Evolutionary conservation across 2,888 invertebrate genomes (phyloP).

Genomic region (Hesperia comma): DNA sequence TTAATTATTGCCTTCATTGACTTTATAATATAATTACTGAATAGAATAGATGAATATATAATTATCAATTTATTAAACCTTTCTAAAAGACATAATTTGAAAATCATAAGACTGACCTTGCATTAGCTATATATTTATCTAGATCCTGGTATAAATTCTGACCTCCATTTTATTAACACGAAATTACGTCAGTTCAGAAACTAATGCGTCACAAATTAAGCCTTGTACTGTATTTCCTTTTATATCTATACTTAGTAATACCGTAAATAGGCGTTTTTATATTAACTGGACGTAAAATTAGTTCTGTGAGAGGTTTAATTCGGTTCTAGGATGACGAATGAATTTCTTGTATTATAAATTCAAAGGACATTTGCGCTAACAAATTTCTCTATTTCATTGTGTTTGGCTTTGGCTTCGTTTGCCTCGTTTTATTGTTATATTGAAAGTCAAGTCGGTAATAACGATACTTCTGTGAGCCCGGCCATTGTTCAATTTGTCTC

Average conservation of each 20-base stretch:
- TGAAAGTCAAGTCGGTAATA: slow-evolving; percentile 31
- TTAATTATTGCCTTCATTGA: no score
- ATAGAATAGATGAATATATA: no score
- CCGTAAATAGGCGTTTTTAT: background rate
- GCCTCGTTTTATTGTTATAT: slow-evolving; percentile 27
- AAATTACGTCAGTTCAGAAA: no score
- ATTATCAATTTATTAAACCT: no score
- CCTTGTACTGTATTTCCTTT: background rate
- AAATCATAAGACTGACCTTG: no score
- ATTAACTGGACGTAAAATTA: background rate
- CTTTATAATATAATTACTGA: no score
- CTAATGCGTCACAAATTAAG: background rate
- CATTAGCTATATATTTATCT: no score
- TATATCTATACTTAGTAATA: background rate
- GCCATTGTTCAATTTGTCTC: slow-evolving; percentile 22
- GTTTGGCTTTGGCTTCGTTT: slow-evolving; percentile 20
- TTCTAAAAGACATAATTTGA: no score
- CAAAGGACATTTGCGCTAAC: slow-evolving; percentile 21
- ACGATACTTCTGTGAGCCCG: slow-evolving; percentile 1
- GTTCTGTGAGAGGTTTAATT: background rate
- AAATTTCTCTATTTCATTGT: slow-evolving; percentile 21
- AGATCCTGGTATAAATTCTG: no score
- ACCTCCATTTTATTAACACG: no score
- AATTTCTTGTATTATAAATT: slow-evolving; percentile 12
- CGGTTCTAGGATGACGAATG: slow-evolving; percentile 2